Evolutionary conservation across 92 coral and sea anemone genomes (phyloP), one percentile per base, ranked within the genome.

Genomic region (Hydrozoanthus gracilis): DNA sequence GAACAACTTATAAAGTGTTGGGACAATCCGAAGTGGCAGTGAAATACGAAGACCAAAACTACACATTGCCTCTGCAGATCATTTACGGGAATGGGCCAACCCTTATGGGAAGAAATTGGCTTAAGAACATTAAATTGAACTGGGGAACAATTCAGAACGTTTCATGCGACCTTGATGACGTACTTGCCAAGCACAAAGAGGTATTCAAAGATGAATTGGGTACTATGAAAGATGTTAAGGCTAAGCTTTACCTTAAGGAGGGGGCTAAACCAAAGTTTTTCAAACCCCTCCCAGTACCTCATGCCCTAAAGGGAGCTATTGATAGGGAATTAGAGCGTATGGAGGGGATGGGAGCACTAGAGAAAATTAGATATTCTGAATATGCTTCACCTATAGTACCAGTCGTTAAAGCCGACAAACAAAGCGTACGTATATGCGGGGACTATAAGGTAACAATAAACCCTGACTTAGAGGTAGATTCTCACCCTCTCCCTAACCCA

Each of bases 41-140:
- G 4, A 85, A 39, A 16, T 89, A 75, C 60, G 76, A 89, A 12
- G 88, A 82, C 9, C 91, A 76, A 51, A 76, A 73, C 51, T 47
- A 27, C 11, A 76, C 39, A 10, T 61, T 88, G 77, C 78, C 89
- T 11, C 10, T 84, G 1, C 84, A 73, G 10, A n/a, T 86, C 6
- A 77, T 89, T 12, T 44, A 86, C 15, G 86, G 90, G 71, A 68
- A 68, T 65, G 92, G 92, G 3, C 92, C 90, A 20, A 72, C 82
- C n/a, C 54, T 89, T 11, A 69, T 89, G 4, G 92, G 90, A 3
- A 65, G 89, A 46, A 86, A 89, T 44, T 89, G 90, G 92, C 82
- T 89, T 14, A n/a, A 78, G 77, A 71, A 71, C 77, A 47, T 71
- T 6, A 71, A 71, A 71, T 18, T 71, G 77, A 45, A 71, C 77